These are phyloP conservation scores for Macrosoma leucophasiata DNA, from an alignment of 2,888 invertebrate species.

Conservation along the genomic window DNA sequence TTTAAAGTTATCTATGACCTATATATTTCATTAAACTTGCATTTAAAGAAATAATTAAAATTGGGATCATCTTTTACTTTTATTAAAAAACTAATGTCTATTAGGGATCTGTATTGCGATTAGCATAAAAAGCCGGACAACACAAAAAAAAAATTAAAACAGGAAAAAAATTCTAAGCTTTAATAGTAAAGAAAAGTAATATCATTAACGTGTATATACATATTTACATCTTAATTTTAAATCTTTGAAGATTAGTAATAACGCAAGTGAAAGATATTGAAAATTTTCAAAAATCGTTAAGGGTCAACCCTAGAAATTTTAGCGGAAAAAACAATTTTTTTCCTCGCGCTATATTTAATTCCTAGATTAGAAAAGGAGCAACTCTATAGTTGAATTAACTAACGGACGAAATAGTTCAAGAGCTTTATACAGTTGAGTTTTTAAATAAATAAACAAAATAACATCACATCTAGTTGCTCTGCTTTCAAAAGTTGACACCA, in stretches of 20 bases:
- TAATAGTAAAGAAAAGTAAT: constrained; percentile 52
- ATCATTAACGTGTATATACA: constrained; percentile 69
- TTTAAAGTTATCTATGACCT: too few species aligned
- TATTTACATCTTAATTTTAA: constrained; percentile 66
- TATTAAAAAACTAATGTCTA: too few species aligned
- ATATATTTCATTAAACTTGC: too few species aligned
- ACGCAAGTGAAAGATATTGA: constrained; percentile 41
- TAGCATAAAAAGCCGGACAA: too few species aligned
- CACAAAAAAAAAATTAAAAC: constrained; percentile 42
- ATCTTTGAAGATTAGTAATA: constrained; percentile 44
- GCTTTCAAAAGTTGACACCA: too few species aligned
- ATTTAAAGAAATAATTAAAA: too few species aligned
- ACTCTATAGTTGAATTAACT: constrained; percentile 41
- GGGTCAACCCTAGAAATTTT: constrained; percentile 26
- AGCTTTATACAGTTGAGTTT: constrained; percentile 48
- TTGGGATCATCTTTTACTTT: too few species aligned
- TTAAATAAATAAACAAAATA: constrained; percentile 23
- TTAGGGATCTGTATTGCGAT: too few species aligned
- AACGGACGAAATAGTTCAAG: constrained; percentile 51
- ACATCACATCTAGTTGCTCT: too few species aligned
- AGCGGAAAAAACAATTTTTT: constrained; percentile 16
- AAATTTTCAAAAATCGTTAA: constrained; percentile 30
- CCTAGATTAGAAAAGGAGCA: constrained; percentile 33
- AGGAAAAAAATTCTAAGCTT: constrained; percentile 42
- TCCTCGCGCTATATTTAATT: constrained; percentile 15